These are phyloP conservation scores for Cyclophora punctaria DNA, from an alignment of 2,888 invertebrate species.

Conservation along the genomic window DNA sequence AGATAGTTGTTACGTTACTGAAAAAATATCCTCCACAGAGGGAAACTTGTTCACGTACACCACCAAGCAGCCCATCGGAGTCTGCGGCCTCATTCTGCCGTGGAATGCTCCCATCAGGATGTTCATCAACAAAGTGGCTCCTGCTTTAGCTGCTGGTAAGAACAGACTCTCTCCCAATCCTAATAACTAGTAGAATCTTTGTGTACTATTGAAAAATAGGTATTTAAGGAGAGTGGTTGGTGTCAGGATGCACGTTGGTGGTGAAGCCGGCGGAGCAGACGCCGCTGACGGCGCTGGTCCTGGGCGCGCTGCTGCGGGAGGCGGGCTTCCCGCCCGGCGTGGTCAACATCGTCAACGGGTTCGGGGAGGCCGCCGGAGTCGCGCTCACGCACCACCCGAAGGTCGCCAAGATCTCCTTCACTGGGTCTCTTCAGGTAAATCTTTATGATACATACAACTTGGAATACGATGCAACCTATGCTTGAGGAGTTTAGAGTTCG, in stretches of 20 bases:
- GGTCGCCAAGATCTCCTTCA: conserved; percentile 90
- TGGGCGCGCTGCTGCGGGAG: conserved; percentile 85
- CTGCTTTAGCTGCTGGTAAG: conserved; percentile 74
- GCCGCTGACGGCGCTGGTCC: conserved; percentile 88
- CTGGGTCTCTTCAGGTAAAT: conserved; percentile 56
- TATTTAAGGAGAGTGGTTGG: background rate
- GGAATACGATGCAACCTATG: no score
- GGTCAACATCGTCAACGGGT: conserved; percentile 93
- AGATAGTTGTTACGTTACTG: background rate
- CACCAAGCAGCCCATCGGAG: conserved; percentile 69
- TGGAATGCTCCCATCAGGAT: conserved; percentile 93
- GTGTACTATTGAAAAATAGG: background rate
- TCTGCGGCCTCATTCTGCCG: conserved; percentile 91
- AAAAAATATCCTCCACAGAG: conserved; percentile 48
- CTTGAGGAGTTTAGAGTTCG: no score
- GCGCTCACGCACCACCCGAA: conserved; percentile 80
- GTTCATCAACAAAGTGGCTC: conserved; percentile 91
- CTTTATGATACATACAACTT: no score
- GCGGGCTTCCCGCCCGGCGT: conserved; percentile 94
- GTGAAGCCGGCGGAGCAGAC: conserved; percentile 96
- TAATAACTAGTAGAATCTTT: no score
- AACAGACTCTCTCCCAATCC: no score
- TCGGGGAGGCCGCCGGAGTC: conserved; percentile 83
- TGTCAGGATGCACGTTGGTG: conserved; percentile 82
- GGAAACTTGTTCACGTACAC: conserved; percentile 85